Evolutionary conservation across 2,797 vertebrate species (phyloP).

Genomic region (Falco rusticolus): DNA sequence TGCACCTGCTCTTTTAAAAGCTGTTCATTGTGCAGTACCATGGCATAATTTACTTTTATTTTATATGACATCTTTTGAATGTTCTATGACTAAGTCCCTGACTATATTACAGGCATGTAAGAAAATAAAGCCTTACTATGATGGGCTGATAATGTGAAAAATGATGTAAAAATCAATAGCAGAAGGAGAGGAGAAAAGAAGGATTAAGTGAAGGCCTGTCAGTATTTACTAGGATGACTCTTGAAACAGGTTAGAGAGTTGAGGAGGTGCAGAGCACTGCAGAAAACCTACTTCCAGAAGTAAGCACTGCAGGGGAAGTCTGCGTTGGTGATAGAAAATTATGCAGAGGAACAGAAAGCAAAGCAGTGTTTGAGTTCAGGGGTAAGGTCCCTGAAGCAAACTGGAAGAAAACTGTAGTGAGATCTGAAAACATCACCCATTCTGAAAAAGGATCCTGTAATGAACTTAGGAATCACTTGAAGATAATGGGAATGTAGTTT

Average conservation of each 20-base stretch:
- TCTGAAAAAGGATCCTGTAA: neutral
- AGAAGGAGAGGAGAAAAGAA: neutral
- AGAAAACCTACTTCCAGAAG: neutral
- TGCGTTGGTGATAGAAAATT: neutral
- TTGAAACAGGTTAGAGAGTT: neutral
- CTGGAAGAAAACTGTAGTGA: neutral
- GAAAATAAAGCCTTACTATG: neutral
- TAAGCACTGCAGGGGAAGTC: neutral
- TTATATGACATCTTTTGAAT: neutral
- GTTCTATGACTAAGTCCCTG: neutral
- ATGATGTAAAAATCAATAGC: neutral
- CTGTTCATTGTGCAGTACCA: accelerated
- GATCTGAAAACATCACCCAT: neutral
- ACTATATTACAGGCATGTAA: neutral
- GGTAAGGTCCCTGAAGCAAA: neutral
- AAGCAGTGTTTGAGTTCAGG: neutral
- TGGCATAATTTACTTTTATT: neutral
- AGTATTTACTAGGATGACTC: neutral
- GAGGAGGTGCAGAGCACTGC: neutral
- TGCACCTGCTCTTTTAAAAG: neutral
- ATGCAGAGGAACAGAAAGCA: neutral
- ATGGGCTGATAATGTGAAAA: neutral
- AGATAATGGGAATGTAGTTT: too few relatives aligned
- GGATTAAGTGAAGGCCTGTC: neutral
- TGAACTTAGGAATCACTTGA: too few relatives aligned